These are phyloP conservation scores for Sebastes vulpes DNA, from an alignment of 2,797 vertebrate genomes.

Conservation along the genomic window DNA sequence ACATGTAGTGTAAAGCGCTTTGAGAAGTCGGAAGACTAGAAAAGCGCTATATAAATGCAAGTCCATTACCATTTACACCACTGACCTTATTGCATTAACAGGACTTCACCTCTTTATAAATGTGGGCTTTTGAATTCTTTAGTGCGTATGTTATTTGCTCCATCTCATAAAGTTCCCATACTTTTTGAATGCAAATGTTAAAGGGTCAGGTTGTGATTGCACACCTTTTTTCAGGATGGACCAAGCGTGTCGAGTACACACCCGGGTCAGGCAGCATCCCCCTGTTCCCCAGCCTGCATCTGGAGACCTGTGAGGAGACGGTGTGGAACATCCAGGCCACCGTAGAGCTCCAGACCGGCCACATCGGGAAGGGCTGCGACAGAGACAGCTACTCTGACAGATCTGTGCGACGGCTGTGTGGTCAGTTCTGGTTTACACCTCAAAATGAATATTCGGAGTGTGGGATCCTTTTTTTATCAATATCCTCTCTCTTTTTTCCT, in stretches of 20 bases:
- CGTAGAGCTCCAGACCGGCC: slow-evolving; percentile 97
- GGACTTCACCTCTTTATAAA: neutral
- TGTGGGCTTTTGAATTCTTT: neutral
- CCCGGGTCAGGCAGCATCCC: slow-evolving; percentile 94
- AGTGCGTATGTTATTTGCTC: neutral
- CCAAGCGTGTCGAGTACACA: slow-evolving; percentile 95
- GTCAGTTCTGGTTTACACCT: slow-evolving; percentile 74
- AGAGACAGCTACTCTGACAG: slow-evolving; percentile 98
- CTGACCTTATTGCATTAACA: too few species aligned
- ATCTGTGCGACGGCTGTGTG: slow-evolving; percentile 95
- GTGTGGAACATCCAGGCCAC: slow-evolving; percentile 98
- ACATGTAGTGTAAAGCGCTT: too few species aligned
- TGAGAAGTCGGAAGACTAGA: too few species aligned
- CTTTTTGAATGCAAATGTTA: neutral
- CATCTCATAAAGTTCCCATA: neutral
- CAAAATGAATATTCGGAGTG: neutral
- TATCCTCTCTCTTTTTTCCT: neutral
- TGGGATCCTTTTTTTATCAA: neutral
- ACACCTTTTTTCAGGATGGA: slow-evolving; percentile 89
- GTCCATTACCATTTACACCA: too few species aligned
- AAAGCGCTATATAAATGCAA: too few species aligned
- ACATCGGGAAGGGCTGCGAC: slow-evolving; percentile 98
- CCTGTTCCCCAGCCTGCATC: slow-evolving; percentile 93
- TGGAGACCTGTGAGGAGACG: slow-evolving; percentile 97
- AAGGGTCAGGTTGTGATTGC: neutral